Base-by-base conservation (phyloP, 2,113 vertebrate species). In the Seriola dumerili region DNA sequence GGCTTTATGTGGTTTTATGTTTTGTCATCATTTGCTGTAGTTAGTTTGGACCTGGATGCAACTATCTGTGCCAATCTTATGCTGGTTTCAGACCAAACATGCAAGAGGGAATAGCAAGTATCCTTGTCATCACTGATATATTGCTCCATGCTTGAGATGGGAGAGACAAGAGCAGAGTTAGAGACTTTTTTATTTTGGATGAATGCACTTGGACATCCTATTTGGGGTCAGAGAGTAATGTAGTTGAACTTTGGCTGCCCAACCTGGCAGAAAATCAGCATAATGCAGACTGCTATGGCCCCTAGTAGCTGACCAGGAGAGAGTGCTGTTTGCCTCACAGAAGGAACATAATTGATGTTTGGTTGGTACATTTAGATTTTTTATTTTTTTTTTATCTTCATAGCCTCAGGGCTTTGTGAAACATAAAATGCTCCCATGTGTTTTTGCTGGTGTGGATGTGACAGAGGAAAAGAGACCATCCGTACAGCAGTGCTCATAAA, bases 351-450 rank as follows among this genome's bases (percentile, higher is more conserved):
- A 16, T 34, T 52, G 5, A 42, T 14, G 14, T 38, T n/a, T 3
- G 2, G 4, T 9, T 13, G 29, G 34, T 48, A 36, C 14, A 2
- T 61, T 61, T 13, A 1, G 8, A 5, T 57, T 48, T 50, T 13
- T 34, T 17, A 11, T 21, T 50, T 48, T 50, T 13, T 34, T 17
- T 17, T 21, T n/a, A 21, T 8, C 8, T 44, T 12, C 0, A 3
- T 32, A 11, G 42, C 54, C 32, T 70, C 11, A 0, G 19, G 48
- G 32, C 32, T 67, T 12, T 25, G 40, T 72, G 44, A 66, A 76
- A 88, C 52, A 52, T 23, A 38, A 29, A 32, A 67, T 54, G 46
- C 57, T 66, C n/a, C 16, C 34, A 1, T 69, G 50, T 72, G 65
- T 44, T 61, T 76, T 44, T 63, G 32, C 66, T 73, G 63, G 62